Evolutionary conservation across 2,888 invertebrate genomes (phyloP).

Genomic region (Diaperis boleti): DNA sequence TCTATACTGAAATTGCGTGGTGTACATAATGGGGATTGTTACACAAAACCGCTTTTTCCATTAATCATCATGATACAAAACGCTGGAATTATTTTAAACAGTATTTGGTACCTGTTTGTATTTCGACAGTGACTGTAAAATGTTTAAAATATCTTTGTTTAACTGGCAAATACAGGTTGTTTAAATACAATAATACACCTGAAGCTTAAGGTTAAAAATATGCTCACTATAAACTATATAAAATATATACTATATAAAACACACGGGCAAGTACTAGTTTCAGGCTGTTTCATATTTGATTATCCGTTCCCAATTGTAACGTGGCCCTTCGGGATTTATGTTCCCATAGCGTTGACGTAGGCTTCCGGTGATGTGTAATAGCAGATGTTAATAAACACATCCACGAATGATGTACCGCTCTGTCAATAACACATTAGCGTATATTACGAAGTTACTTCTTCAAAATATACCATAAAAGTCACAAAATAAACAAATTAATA

Average conservation of each 20-base stretch:
- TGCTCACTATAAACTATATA: too few relatives aligned
- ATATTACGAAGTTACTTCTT: neutral
- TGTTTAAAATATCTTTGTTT: too few relatives aligned
- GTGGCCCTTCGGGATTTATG: conserved; percentile 42
- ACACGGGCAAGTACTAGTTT: too few relatives aligned
- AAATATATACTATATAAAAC: too few relatives aligned
- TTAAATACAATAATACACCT: too few relatives aligned
- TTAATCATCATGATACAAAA: conserved; percentile 3
- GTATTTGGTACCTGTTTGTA: too few relatives aligned
- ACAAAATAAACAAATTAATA: too few relatives aligned
- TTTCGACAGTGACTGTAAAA: too few relatives aligned
- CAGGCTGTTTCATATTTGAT: conserved; percentile 12
- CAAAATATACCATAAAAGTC: neutral
- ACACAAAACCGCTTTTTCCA: conserved; percentile 7
- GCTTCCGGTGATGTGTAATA: conserved; percentile 42
- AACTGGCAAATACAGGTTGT: too few relatives aligned
- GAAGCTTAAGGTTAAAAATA: too few relatives aligned
- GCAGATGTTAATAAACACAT: conserved; percentile 44
- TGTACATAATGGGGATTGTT: conserved; percentile 3
- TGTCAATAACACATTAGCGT: conserved; percentile 17
- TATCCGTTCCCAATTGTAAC: conserved; percentile 31
- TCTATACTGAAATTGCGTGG: conserved; percentile 5
- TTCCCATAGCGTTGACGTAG: conserved; percentile 30
- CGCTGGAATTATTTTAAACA: neutral
- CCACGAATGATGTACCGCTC: conserved; percentile 38